These are phyloP conservation scores for Ridgeia piscesae DNA, from an alignment of 1,140 invertebrate species.

Conservation along the genomic window DNA sequence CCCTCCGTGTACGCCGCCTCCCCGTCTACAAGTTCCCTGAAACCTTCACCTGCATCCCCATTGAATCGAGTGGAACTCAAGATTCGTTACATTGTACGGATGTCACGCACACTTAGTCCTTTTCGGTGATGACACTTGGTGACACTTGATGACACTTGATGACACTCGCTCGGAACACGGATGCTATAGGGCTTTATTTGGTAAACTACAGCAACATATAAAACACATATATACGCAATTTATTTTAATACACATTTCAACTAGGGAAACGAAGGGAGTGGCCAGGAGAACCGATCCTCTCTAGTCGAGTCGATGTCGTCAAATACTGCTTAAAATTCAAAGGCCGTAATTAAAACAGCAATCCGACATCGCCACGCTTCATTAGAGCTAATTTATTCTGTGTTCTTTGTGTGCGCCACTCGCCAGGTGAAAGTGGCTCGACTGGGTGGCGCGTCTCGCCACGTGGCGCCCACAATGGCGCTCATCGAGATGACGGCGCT, in stretches of 20 bases:
- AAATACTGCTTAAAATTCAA: neutral
- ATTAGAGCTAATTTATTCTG: neutral
- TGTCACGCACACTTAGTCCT: too few relatives aligned
- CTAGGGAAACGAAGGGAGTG: too few relatives aligned
- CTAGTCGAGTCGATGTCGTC: neutral
- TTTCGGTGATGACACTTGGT: too few relatives aligned
- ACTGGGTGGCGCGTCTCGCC: neutral
- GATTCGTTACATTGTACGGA: too few relatives aligned
- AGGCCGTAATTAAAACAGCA: neutral
- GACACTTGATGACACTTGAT: too few relatives aligned
- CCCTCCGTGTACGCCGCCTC: too few relatives aligned
- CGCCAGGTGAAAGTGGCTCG: neutral
- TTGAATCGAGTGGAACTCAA: neutral
- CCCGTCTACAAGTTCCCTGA: too few relatives aligned
- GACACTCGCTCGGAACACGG: too few relatives aligned
- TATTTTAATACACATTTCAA: too few relatives aligned
- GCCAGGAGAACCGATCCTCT: neutral
- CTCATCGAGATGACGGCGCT: neutral
- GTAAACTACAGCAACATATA: too few relatives aligned
- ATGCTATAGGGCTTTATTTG: too few relatives aligned
- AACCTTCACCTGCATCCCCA: neutral
- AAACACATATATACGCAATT: too few relatives aligned
- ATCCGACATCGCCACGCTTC: neutral
- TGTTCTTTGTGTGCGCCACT: neutral
- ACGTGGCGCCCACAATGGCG: neutral